Evolutionary conservation across 2,797 vertebrate species (phyloP).

Genomic region (Trematomus bernacchii): DNA sequence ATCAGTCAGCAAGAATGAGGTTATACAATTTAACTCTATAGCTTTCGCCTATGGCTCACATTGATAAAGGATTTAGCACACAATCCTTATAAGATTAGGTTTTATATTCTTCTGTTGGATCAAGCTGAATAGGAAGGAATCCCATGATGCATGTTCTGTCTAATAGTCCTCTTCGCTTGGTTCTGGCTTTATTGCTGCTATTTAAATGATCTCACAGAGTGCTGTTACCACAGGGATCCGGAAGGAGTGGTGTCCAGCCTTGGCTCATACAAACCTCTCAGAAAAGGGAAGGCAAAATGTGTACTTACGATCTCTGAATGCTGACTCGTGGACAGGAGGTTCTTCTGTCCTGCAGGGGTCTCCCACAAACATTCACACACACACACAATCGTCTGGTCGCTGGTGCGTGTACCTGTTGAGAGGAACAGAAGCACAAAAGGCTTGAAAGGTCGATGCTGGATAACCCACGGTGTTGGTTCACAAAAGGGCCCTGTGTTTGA

Average conservation of each 20-base stretch:
- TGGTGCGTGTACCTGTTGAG: conserved; percentile 60
- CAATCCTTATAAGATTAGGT: conserved; percentile 56
- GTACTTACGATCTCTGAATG: conserved; percentile 80
- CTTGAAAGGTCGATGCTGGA: conserved; percentile 19
- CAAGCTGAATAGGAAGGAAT: conserved; percentile 30
- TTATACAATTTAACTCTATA: conserved; percentile 46
- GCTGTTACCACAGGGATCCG: conserved; percentile 24
- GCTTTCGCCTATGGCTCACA: conserved; percentile 47
- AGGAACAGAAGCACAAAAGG: conserved; percentile 44
- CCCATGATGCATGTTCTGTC: conserved; percentile 12
- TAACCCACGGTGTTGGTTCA: neutral
- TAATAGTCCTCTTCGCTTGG: conserved; percentile 21
- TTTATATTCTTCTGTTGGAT: conserved; percentile 51
- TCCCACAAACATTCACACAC: conserved; percentile 49
- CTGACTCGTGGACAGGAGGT: conserved; percentile 52
- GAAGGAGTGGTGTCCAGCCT: conserved; percentile 1
- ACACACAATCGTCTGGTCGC: conserved; percentile 23
- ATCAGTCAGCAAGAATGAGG: conserved; percentile 53
- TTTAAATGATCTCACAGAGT: conserved; percentile 14
- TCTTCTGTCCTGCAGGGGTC: conserved; percentile 46
- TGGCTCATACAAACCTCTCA: neutral
- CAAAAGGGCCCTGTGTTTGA: conserved; percentile 1
- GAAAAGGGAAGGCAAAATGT: conserved; percentile 7
- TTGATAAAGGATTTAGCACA: conserved; percentile 54
- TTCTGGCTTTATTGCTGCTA: conserved; percentile 19